A percentile compares a stretch with the other conserved stretches of the same genome.
These are phyloP conservation scores for Scolopax mira DNA, from an alignment of 2,113 vertebrate genomes.

Conservation along the genomic window DNA sequence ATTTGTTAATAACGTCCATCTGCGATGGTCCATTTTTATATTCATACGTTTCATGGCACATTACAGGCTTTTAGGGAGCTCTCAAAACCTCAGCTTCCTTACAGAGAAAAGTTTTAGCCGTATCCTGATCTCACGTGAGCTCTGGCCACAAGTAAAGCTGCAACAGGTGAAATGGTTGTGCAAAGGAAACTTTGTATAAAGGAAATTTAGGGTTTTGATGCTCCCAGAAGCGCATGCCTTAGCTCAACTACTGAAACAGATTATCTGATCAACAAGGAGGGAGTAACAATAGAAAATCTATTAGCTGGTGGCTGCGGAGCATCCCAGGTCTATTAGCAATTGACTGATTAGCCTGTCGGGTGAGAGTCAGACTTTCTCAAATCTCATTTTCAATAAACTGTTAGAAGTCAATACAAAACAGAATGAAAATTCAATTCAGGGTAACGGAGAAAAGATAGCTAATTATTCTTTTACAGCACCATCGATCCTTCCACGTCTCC, in stretches of 20 bases:
- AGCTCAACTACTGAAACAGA: not conserved
- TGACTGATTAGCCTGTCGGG: conserved; percentile 54
- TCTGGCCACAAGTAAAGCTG: not conserved
- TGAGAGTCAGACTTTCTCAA: conserved; percentile 48
- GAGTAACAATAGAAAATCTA: conserved; percentile 45
- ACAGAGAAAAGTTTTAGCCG: not conserved
- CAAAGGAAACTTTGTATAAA: not conserved
- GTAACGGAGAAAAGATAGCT: conserved; percentile 45
- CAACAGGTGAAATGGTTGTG: rapidly evolving
- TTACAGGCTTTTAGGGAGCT: not conserved
- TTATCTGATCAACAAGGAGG: conserved; percentile 28
- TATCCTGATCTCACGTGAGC: not conserved
- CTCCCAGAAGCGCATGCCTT: not conserved
- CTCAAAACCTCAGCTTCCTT: not conserved
- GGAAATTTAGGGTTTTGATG: not conserved
- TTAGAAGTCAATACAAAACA: conserved; percentile 61
- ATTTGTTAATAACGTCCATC: conserved; percentile 28
- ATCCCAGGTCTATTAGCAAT: conserved; percentile 61
- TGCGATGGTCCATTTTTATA: not conserved
- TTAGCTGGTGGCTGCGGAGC: conserved; percentile 35
- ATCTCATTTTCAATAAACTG: conserved; percentile 66
- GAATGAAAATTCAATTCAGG: conserved; percentile 70
- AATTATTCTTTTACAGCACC: conserved; percentile 66
- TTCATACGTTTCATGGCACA: not conserved
- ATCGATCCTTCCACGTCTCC: conserved; percentile 22